phyloP scores from a whole-genome alignment of 2,797 vertebrate species.

The Ara ararauna region DNA sequence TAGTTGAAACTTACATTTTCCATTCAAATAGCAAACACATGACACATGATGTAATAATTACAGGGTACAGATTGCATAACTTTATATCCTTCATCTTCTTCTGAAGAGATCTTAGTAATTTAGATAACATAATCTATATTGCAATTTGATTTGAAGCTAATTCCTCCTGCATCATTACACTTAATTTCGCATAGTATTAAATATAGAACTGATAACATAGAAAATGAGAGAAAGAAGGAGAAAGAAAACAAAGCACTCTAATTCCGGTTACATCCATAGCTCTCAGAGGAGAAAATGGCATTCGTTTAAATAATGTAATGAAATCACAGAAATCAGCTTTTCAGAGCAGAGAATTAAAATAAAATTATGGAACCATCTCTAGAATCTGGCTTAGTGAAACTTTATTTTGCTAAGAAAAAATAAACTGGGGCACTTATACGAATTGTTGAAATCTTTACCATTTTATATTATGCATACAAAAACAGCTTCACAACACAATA shows the following conservation, averaged over 20 bases:
- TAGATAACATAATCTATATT: not conserved
- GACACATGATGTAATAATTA: not conserved
- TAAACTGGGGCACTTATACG: not conserved
- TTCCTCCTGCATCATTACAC: conserved; percentile 27
- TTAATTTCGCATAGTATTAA: conserved; percentile 29
- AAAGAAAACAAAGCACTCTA: conserved; percentile 3
- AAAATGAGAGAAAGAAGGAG: conserved; percentile 17
- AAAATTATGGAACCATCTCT: conserved; percentile 30
- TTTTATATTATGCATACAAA: not conserved
- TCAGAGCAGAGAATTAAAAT: conserved; percentile 56
- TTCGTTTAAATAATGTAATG: conserved; percentile 54
- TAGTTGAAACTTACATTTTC: not conserved
- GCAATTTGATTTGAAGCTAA: conserved; percentile 9
- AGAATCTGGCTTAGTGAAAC: conserved; percentile 57
- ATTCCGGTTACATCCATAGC: conserved; percentile 15
- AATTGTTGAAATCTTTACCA: conserved; percentile 13
- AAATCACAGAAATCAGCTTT: conserved; percentile 44
- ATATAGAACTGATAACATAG: not conserved
- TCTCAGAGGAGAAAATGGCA: conserved; percentile 44
- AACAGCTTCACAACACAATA: conserved; percentile 23
- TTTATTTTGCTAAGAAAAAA: conserved; percentile 6
- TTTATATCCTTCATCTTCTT: not conserved
- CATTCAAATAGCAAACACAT: not conserved
- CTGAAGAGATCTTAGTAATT: not conserved
- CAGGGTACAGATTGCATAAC: not conserved